phyloP scores from a whole-genome alignment of 2,888 invertebrate genomes.

The Diplazon laetatorius region DNA sequence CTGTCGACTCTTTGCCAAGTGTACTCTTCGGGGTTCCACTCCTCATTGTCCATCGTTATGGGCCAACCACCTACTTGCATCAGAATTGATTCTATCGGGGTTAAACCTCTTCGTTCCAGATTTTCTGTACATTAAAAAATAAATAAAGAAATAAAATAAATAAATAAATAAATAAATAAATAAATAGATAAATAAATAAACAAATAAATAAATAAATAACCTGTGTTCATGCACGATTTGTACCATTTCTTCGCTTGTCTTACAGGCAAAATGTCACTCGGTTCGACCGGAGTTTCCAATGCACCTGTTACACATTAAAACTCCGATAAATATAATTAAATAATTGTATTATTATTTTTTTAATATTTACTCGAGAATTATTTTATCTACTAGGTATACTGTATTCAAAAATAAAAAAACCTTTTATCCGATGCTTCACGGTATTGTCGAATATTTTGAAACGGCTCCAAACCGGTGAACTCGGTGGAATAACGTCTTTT shows the following conservation, averaged over 20 bases:
- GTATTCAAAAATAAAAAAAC: too few species aligned
- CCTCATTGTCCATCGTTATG: slow-evolving; percentile 69
- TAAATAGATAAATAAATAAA: too few species aligned
- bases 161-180: too few species aligned
- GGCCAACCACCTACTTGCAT: slow-evolving; percentile 73
- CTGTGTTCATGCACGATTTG: slow-evolving; percentile 68
- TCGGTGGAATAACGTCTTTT: slow-evolving; percentile 65
- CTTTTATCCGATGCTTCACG: slow-evolving; percentile 57
- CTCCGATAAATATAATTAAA: too few species aligned
- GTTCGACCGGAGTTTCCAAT: slow-evolving; percentile 41
- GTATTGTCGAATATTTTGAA: slow-evolving; percentile 54
- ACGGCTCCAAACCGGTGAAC: slow-evolving; percentile 64
- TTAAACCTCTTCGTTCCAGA: slow-evolving; percentile 65
- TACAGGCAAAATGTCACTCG: slow-evolving; percentile 67
- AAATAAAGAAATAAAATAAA: not conserved
- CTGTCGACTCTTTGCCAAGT: slow-evolving; percentile 71
- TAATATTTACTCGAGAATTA: too few species aligned
- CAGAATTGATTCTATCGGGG: slow-evolving; percentile 69
- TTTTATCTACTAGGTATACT: too few species aligned
- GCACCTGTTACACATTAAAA: too few species aligned
- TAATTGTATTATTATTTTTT: too few species aligned
- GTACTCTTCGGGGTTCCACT: slow-evolving; percentile 69
- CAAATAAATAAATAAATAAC: slow-evolving; percentile 56
- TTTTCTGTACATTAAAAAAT: slow-evolving; percentile 49
- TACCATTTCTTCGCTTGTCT: slow-evolving; percentile 70